Conservation (phyloP, 2,888 invertebrate species). For the Archaeoteleia sp. region DNA sequence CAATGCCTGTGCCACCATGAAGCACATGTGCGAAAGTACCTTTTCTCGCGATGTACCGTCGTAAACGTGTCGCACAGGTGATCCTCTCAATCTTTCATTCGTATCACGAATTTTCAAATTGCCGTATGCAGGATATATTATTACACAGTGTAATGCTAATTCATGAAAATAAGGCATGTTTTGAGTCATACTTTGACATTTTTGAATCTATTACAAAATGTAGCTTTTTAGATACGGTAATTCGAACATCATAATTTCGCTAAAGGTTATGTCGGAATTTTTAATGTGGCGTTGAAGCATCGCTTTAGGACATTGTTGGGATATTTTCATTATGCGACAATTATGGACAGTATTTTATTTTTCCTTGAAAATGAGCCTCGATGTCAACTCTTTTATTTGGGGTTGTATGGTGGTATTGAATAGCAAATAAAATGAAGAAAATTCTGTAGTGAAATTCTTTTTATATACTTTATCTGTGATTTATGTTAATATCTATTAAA, state of each 20-base stretch:
- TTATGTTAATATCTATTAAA: too few relatives aligned
- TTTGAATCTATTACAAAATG: conserved; percentile 41
- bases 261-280: too few relatives aligned
- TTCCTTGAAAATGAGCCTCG: too few relatives aligned
- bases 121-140: conserved; percentile 21
- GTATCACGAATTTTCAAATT: conserved; percentile 42
- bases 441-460: too few relatives aligned
- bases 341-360: too few relatives aligned
- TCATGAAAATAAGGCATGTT: conserved; percentile 15
- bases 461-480: too few relatives aligned
- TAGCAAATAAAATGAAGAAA: too few relatives aligned
- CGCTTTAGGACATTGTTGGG: too few relatives aligned
- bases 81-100: conserved; percentile 38
- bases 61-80: conserved; percentile 45
- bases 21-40: conserved; percentile 16
- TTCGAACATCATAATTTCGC: background rate
- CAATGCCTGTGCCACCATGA: conserved; percentile 29
- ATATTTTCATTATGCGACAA: too few relatives aligned
- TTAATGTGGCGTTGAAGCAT: too few relatives aligned
- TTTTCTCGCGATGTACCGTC: conserved; percentile 5
- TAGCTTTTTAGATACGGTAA: conserved; percentile 40
- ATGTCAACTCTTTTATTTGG: too few relatives aligned
- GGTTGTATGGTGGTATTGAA: too few relatives aligned
- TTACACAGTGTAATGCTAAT: conserved; percentile 27
- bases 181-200: conserved; percentile 20